Evolutionary conservation across 1,140 invertebrate species (phyloP).

Genomic region (Lethrus apterus): DNA sequence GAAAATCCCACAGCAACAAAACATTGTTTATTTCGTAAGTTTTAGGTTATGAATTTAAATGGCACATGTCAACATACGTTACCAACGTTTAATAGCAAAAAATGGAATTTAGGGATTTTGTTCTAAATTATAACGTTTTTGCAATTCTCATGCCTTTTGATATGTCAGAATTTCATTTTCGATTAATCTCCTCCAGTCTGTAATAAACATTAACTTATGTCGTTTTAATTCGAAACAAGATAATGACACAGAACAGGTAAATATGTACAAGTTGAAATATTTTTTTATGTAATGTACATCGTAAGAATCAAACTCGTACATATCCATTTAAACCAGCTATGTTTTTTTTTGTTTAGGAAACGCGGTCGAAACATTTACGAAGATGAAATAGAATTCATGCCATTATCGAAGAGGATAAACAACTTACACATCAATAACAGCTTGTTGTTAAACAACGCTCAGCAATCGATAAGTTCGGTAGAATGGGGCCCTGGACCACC

Average conservation of each 20-base stretch:
- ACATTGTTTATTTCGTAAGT: slow-evolving; percentile 6
- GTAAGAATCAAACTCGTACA: too few relatives aligned
- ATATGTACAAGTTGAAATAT: too few relatives aligned
- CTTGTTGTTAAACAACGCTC: slow-evolving; percentile 19
- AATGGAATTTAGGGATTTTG: slow-evolving; percentile 2
- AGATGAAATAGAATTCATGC: slow-evolving; percentile 66
- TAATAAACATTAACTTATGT: neutral
- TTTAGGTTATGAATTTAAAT: neutral
- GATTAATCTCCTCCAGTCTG: neutral
- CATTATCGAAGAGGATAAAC: slow-evolving; percentile 68
- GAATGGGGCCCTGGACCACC: slow-evolving; percentile 33
- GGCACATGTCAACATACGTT: neutral
- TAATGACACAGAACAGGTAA: slow-evolving; percentile 14
- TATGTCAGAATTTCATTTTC: too few relatives aligned
- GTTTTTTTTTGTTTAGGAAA: slow-evolving; percentile 46
- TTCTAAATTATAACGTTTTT: neutral
- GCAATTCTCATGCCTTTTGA: slow-evolving; percentile 1
- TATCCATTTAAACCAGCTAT: slow-evolving; percentile 14
- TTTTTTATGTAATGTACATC: neutral
- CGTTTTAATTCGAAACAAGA: too few relatives aligned
- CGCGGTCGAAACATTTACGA: slow-evolving; percentile 49
- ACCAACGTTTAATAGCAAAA: neutral
- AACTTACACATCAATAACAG: slow-evolving; percentile 63
- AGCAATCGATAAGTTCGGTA: slow-evolving; percentile 6
- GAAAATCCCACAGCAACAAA: neutral